phyloP scores from a whole-genome alignment of 2,888 invertebrate species.

The Balanococcus diminutus region DNA sequence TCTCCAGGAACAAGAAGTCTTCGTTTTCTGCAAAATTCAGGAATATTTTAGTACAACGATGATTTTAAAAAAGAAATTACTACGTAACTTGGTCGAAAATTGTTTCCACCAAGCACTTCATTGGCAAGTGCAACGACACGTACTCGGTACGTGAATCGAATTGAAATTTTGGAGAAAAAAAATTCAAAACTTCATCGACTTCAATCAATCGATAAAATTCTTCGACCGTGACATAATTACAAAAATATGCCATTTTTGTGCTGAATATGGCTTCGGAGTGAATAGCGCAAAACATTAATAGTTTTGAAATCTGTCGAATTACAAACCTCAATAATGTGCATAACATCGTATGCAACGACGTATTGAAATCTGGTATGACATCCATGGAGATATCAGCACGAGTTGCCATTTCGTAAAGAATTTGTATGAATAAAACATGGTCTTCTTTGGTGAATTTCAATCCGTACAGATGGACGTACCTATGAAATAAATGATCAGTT shows the following conservation, averaged over 20 bases:
- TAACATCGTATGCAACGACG: background rate
- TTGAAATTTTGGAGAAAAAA: background rate
- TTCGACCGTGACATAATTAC: background rate
- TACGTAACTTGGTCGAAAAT: background rate
- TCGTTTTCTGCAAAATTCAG: constrained; percentile 69
- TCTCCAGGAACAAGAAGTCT: constrained; percentile 69
- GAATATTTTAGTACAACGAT: background rate
- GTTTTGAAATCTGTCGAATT: background rate
- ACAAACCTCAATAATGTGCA: constrained; percentile 4
- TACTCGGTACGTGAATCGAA: background rate
- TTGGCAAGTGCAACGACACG: background rate
- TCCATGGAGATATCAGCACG: constrained; percentile 68
- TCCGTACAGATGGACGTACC: constrained; percentile 84
- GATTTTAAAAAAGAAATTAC: background rate
- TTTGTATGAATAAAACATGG: constrained; percentile 79
- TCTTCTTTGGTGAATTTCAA: constrained; percentile 89
- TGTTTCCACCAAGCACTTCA: background rate
- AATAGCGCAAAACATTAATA: background rate
- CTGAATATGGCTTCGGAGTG: background rate
- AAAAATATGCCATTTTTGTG: background rate
- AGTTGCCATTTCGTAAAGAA: constrained; percentile 77
- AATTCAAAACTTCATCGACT: background rate
- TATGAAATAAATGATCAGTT: constrained; percentile 62
- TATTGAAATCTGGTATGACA: constrained; percentile 18
- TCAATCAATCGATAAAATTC: background rate